Base-by-base conservation (phyloP, 2,113 vertebrate genomes). In the Sapayoa aenigma region DNA sequence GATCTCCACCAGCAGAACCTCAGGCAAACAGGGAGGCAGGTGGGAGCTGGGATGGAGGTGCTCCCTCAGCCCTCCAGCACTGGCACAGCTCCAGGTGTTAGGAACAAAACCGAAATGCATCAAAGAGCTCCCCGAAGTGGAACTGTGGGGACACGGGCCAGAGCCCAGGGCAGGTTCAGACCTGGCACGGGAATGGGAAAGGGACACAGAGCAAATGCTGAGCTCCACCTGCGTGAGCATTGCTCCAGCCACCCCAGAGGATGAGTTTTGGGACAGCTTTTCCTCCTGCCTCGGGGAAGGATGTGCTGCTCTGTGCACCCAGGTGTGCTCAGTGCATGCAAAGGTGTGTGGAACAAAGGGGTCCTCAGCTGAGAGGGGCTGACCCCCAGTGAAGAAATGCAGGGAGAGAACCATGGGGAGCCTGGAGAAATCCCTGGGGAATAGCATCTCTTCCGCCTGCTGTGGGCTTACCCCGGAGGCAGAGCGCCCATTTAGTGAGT, bases 311-410 rank as follows among this genome's bases (percentile, higher is more conserved):
- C 3, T 0, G 46, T 44, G 58, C 49, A 19, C 33, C 21, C 27
- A 0, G 0, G 31, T 2, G 3, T 0, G 0, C 31, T 28, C 47
- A 5, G 30, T 9, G 42, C 30, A 6, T 1, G 7, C 12, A 24
- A 5, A 31, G 5, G 14, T 18, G 33, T 44, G 62, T 7, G 33
- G 55, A 69, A 49, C 50, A 33, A 30, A 27, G 3, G 7, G 27
- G 33, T 66, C 31, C 28, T 35, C 14, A 33, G 52, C 15, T 55
- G 41, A 44, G 62, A 28, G 21, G 14, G 24, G 23, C 50, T 67
- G 74, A 82, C 37, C 9, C 37, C 31, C 37, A 9, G 24, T 24
- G 50, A 28, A 47, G 68, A 69, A 81, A 33, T 1, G 0, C 23
- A 14, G 25, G 20, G 46, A 56, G 3, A 19, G 41, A 82, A 41